Base-by-base conservation (phyloP, 2,888 invertebrate genomes). In the Helleia helle region DNA sequence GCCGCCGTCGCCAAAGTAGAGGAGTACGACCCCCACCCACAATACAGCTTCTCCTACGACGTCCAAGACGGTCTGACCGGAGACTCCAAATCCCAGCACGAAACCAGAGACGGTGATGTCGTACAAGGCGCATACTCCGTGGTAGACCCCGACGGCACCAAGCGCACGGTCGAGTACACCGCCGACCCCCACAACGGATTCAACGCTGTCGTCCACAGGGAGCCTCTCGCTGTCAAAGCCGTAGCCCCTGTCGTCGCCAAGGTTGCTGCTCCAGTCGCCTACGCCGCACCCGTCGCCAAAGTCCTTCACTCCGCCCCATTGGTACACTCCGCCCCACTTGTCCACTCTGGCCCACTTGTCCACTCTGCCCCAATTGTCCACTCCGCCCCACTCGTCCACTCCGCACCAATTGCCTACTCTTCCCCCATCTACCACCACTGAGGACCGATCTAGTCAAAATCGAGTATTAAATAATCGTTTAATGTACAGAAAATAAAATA, bases 401-500 rank as follows among this genome's bases (percentile, higher is more conserved):
- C 45, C 24, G 39, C 51, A 13, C 63, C 59, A 3, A 38, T 53
- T 7, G 51, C 36, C n/a, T 58, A 60, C 42, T 50, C 90, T 85
- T 89, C 91, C 87, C 89, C 90, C 89, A 57, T 87, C 84, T 58
- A 54, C 91, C 85, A 55, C 79, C 76, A 46, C 86, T 83, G 12
- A 88, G 75, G 14, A n/a, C 36, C 18, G 18, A 18, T n/a, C 45
- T 47, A 50, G 49, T 50, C 49, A 47, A 17, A 12, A 24, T 22
- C 22, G 13, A 36, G n/a, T 15, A 12, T 9, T 14, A 4, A 12
- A 11, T 9, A 15, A 31, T 9, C 15, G 15, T 15, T 31, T 31
- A 15, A 31, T 31, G 30, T 15, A 15, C 15, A 31, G 15, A 14
- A n/a, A 31, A 42, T 38, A 30, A 38, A 42, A n/a, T 31, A 15